Conservation (phyloP, 1,140 invertebrate species). For the Megathymus violae region DNA sequence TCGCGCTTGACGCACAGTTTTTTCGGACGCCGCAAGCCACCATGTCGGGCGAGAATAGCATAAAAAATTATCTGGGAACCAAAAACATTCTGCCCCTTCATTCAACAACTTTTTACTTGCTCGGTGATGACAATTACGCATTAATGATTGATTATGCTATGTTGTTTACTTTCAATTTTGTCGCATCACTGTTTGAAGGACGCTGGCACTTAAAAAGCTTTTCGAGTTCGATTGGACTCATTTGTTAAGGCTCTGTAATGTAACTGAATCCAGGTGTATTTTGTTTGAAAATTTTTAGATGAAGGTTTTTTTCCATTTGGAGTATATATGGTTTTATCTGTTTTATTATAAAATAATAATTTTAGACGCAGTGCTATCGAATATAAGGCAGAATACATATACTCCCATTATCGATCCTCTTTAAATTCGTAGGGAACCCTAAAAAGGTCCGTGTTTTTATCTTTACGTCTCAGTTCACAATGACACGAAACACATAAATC, state of each 20-base stretch:
- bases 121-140: constrained; percentile 56
- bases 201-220: too few species aligned
- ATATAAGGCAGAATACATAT: too few species aligned
- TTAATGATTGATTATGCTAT: constrained; percentile 73
- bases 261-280: too few species aligned
- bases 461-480: constrained; percentile 9
- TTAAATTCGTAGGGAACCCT: constrained; percentile 1
- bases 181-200: constrained; percentile 57
- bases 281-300: too few species aligned
- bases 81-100: constrained; percentile 63
- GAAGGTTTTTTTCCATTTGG: too few species aligned
- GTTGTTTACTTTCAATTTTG: constrained; percentile 69
- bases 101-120: constrained; percentile 57
- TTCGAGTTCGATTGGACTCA: too few species aligned
- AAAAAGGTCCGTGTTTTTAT: constrained; percentile 25
- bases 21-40: constrained; percentile 63
- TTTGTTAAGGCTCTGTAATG: too few species aligned
- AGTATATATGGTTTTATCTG: too few species aligned
- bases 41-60: constrained; percentile 62
- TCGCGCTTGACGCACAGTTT: constrained; percentile 70
- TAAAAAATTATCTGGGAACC: constrained; percentile 64
- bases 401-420: too few species aligned
- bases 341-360: too few species aligned
- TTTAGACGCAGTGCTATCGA: too few species aligned
- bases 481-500: constrained; percentile 39